Evolutionary conservation across 1,140 invertebrate genomes (phyloP), one percentile per base, ranked within the genome.

Genomic region (Planococcus citri): DNA sequence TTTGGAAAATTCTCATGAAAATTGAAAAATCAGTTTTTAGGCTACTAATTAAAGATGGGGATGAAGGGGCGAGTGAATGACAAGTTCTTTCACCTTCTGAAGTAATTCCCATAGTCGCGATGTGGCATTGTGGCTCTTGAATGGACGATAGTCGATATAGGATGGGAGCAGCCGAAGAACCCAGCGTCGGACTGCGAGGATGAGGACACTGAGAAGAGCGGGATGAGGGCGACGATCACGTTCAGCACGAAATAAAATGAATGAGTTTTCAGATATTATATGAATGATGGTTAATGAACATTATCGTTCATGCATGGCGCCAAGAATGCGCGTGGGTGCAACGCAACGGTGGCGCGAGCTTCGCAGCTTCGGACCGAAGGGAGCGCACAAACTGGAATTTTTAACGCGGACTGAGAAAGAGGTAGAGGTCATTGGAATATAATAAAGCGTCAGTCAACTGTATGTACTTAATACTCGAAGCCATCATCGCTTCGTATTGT

Each of bases 391-490:
- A 51, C 41, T 51, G 41, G 41, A 51, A 51, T 51, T 51, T 51
- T 51, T 33, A 33, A 51, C n/a, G 14, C 17, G 41, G 41, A 17
- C 41, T 9, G 2, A 17, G 41, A 51, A 51, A 20, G 41, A 4
- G 41, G 41, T 51, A 51, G 41, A 51, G 41, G 41, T 51, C 41
- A 51, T 51, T 17, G 41, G 41, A 51, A 51, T 51, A 51, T 51
- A 51, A 51, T 51, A 51, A 51, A 51, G 41, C 41, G 41, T 51
- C 41, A 51, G 41, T 51, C 41, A 51, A 51, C 41, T 51, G 41
- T 51, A 51, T 20, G 41, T 51, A 51, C 41, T 51, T 51, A 51
- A 51, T 51, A 51, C 41, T 51, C 41, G 41, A 51, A 51, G 41
- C 41, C 41, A 51, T 51, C 41, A 51, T 51, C 41, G 41, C n/a